Base-by-base conservation (phyloP, 2,888 invertebrate species). In the Gymnosoma rotundatum region DNA sequence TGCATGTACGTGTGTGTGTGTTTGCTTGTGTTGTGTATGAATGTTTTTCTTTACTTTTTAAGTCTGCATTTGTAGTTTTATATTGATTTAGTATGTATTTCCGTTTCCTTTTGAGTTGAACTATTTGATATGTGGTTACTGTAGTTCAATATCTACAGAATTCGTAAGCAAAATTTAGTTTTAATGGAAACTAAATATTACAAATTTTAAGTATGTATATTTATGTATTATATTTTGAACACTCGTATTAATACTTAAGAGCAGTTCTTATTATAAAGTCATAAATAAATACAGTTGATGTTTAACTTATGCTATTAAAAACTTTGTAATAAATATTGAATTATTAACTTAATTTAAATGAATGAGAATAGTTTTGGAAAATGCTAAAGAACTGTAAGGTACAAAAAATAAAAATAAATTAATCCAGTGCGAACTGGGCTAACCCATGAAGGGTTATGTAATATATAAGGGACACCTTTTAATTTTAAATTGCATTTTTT, bases 81-180 rank as follows among this genome's bases (percentile, higher is more conserved):
- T 72, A 78, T 81, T 81, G 81, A 78, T 84, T 81, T 84, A 84
- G 84, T 84, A 60, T 81, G 69, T 81, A 84, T 81, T 81, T 84
- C 84, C 84, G 78, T 81, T 84, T 84, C 74, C 84, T 78, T 73
- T 20, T 74, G 21, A 50, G 75, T 52, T 69, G 69, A 84, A 74
- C 78, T 81, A 81, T 81, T 81, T 78, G 80, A 80, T 74, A 78
- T 78, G 76, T 81, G 63, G 73, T 69, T 81, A 18, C 20, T 78
- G 54, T 52, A 16, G 48, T 36, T 60, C 48, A 20, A 36, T 38
- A 16, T 60, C 18, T 21, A 60, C 36, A 50, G 1, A 72, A 36
- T 16, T 60, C 20, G 48, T 72, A 72, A 64, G 69, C 36, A 60
- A 67, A 74, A 61, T 60, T 36, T 79, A 50, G 52, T 20, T 66